Conservation (phyloP, 2,888 invertebrate genomes). For the Lepetodrilus schrolli region DNA sequence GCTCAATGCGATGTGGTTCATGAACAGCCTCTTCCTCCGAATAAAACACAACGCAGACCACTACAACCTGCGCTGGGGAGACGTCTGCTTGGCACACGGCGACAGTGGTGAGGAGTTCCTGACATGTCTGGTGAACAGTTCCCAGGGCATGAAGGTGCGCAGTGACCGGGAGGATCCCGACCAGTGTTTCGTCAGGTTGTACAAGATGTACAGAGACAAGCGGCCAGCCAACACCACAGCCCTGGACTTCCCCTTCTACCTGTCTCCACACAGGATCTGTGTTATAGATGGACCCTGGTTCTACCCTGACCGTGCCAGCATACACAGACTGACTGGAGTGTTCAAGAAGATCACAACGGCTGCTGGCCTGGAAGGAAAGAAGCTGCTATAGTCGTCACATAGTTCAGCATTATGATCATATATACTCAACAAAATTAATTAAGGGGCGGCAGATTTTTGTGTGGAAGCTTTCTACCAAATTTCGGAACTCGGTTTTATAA, state of each 20-base stretch:
- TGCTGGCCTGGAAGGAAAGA: not conserved
- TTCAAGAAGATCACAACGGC: not conserved
- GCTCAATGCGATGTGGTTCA: constrained; percentile 13
- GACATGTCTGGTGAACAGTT: not conserved
- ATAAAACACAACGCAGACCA: constrained; percentile 11
- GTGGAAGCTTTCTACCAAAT: no score
- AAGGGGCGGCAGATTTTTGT: no score
- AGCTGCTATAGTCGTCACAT: not conserved
- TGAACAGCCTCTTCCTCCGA: constrained; percentile 9
- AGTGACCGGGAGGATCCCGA: not conserved
- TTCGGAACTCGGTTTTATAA: no score
- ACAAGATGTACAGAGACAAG: not conserved
- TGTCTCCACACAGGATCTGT: not conserved
- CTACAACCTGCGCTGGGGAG: constrained; percentile 1
- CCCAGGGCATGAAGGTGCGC: not conserved
- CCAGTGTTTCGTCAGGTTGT: not conserved
- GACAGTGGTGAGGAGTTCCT: not conserved
- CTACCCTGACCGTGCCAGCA: not conserved
- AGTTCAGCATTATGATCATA: not conserved
- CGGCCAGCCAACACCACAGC: not conserved
- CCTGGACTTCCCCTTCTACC: not conserved
- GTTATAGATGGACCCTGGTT: not conserved
- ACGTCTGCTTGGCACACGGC: not conserved
- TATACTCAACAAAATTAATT: no score
- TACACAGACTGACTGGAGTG: not conserved